Percentiles rank a stretch among this genome's conserved stretches.
Evolutionary conservation across 2,888 invertebrate species (phyloP).

Genomic region (Aricia artaxerxes): DNA sequence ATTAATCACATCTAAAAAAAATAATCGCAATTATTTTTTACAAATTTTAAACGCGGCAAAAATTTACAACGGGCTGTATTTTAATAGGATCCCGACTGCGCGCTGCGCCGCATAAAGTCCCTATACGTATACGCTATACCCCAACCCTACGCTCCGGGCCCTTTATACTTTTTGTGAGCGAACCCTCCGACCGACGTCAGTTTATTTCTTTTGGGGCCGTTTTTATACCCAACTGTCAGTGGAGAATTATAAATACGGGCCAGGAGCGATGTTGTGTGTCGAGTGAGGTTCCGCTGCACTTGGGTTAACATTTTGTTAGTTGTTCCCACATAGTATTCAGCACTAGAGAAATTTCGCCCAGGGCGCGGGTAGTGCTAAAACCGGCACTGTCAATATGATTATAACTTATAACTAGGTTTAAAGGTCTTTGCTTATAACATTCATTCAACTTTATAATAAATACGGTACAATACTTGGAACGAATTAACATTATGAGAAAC

Average conservation of each 20-base stretch:
- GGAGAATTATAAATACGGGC: conserved; percentile 8
- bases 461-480: too few relatives aligned
- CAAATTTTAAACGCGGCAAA: background rate
- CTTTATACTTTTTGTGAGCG: conserved; percentile 64
- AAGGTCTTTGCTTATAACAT: too few relatives aligned
- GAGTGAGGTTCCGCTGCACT: background rate
- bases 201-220: conserved; percentile 43
- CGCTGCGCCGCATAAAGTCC: conserved; percentile 57
- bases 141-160: conserved; percentile 56
- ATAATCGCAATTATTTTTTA: background rate
- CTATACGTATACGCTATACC: conserved; percentile 40
- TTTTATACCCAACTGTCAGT: conserved; percentile 44
- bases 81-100: conserved; percentile 46
- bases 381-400: too few relatives aligned
- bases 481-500: too few relatives aligned
- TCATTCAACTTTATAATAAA: too few relatives aligned
- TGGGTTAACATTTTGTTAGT: background rate
- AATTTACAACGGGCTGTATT: conserved; percentile 10
- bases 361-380: too few relatives aligned
- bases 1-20: background rate
- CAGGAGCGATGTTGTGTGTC: background rate
- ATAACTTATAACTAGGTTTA: too few relatives aligned
- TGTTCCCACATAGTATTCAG: background rate
- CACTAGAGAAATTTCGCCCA: background rate
- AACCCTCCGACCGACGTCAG: conserved; percentile 40